Base-by-base conservation (phyloP, 64 coral and sea anemone species). In the Hydrozoanthus tunicans region DNA sequence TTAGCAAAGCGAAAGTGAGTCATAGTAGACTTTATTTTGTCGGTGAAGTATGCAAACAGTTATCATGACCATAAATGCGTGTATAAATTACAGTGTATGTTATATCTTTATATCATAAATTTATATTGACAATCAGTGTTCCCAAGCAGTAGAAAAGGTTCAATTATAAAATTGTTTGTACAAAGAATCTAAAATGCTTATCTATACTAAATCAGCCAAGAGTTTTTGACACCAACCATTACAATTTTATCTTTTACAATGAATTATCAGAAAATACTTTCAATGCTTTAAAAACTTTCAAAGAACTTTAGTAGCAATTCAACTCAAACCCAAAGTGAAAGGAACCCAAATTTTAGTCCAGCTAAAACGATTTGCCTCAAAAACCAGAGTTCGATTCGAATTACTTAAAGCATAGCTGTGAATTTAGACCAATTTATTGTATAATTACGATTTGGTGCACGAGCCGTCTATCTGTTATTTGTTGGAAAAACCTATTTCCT, bases 271-370 rank as follows among this genome's bases (percentile, higher is more conserved):
- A 88, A 88, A 88, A 59, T 51, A 26, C 13, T 82, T 65, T 73
- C 5, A 43, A 32, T 59, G 61, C 58, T 59, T 73, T 59, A 11
- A 73, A 86, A 86, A 11, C 74, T 60, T 5, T 88, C 24, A 17
- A 58, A 73, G 84, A 26, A 25, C 82, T 58, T 23, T 43, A 13
- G 70, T 71, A 72, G 56, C 11, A 72, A 73, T 73, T 32, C 9
- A 73, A 71, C 17, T 51, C 9, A 9, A 86, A 83, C 32, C 62
- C 65, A 75, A 10, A 57, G 72, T 15, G 58, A 9, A 61, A 74
- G 69, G 66, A 88, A 59, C 10, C 10, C 25, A 59, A 88, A 5
- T 88, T 74, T 60, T 86, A 88, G 84, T 73, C 84, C 84, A 74
- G 84, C 84, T 88, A 88, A 88, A 88, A 88, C 57, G 24, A 8